Evolutionary conservation across 2,797 vertebrate genomes (phyloP).

Genomic region (Cuculus canorus): DNA sequence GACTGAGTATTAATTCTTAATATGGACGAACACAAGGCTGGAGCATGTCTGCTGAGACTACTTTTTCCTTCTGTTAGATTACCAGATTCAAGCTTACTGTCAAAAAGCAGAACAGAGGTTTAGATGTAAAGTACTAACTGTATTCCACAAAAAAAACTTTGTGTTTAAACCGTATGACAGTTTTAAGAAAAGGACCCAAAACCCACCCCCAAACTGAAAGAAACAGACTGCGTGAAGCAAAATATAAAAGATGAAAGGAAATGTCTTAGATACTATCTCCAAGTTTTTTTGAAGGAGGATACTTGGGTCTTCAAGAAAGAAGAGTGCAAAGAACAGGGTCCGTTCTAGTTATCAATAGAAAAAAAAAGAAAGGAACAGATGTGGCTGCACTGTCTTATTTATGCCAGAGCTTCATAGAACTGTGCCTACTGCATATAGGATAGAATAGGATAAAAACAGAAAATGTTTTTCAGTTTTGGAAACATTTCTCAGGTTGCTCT

Average conservation of each 20-base stretch:
- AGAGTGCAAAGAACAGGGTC: fast-evolving
- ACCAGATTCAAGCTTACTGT: conserved; percentile 85
- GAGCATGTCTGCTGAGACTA: conserved; percentile 80
- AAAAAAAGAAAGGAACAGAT: not conserved
- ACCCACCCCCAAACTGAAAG: not conserved
- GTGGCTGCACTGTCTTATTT: not conserved
- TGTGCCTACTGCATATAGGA: not conserved
- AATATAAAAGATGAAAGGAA: not conserved
- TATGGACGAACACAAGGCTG: conserved; percentile 79
- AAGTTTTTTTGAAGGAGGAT: fast-evolving
- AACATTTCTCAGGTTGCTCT: not conserved
- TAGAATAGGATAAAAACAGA: not conserved
- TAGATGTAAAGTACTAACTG: conserved; percentile 27
- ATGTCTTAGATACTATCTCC: not conserved
- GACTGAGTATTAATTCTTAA: conserved; percentile 83
- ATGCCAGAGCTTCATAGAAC: not conserved
- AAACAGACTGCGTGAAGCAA: not conserved
- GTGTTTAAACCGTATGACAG: not conserved
- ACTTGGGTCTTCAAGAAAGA: not conserved
- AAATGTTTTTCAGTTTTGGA: too few species aligned
- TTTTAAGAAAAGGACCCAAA: not conserved
- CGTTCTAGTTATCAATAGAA: not conserved
- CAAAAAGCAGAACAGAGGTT: conserved; percentile 72
- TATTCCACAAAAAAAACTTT: not conserved
- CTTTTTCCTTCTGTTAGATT: conserved; percentile 81